Conservation (phyloP, 1,140 invertebrate species). For the Neomicropteryx cornuta region DNA sequence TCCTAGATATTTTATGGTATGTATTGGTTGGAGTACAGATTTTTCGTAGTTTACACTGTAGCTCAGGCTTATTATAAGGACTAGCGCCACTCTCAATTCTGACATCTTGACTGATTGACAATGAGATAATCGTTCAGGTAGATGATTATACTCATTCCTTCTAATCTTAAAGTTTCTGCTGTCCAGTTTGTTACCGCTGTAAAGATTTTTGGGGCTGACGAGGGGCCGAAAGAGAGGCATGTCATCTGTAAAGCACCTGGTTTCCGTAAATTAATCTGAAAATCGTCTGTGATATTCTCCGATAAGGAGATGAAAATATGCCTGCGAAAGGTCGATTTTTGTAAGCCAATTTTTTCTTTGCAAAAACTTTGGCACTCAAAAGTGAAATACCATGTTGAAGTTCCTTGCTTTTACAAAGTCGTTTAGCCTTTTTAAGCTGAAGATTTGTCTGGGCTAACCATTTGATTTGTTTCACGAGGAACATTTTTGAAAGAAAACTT, state of each 20-base stretch:
- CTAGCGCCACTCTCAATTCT: constrained; percentile 6
- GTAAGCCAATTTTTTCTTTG: constrained; percentile 12
- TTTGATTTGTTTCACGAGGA: constrained; percentile 7
- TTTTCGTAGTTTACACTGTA: constrained; percentile 12
- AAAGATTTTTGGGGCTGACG: too few relatives aligned
- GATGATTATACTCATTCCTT: constrained; percentile 9
- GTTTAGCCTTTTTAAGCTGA: constrained; percentile 13
- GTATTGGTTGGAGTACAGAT: too few relatives aligned
- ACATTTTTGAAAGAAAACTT: constrained; percentile 17
- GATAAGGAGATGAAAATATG: constrained; percentile 23
- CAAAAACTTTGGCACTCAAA: constrained; percentile 1
- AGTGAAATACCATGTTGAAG: constrained; percentile 1
- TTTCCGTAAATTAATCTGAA: constrained; percentile 5
- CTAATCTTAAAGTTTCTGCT: constrained; percentile 8
- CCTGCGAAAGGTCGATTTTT: constrained; percentile 12
- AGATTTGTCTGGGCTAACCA: constrained; percentile 6
- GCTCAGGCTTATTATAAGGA: constrained; percentile 8
- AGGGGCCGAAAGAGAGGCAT: too few relatives aligned
- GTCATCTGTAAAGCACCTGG: too few relatives aligned
- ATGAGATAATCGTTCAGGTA: constrained; percentile 5
- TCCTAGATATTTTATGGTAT: constrained; percentile 11
- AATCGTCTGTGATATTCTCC: constrained; percentile 4
- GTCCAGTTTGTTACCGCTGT: too few relatives aligned
- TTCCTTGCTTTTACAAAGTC: not conserved
- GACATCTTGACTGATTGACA: not conserved